Base-by-base conservation (phyloP, 2,113 vertebrate species). In the Apteryx owenii region DNA sequence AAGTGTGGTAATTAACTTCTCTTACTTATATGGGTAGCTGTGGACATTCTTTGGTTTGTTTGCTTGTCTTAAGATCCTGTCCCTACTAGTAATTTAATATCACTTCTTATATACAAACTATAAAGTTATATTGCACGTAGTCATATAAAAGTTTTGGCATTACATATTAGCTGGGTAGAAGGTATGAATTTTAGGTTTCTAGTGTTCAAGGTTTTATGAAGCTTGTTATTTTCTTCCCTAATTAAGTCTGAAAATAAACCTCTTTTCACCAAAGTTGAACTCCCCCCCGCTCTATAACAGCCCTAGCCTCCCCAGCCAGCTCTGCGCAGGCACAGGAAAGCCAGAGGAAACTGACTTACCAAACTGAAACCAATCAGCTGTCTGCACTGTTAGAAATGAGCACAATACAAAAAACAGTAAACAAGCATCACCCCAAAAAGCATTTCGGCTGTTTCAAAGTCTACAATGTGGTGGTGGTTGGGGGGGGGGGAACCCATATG, bases 351-450 rank as follows among this genome's bases (percentile, higher is more conserved):
- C 60, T 36, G 40, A 66, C n/a, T 94, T 94, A 93, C 19, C 89
- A 95, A 96, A 97, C 86, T 92, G 96, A 97, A 88, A 95, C 85
- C 97, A 96, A 97, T 93, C 96, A 98, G 94, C 97, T 97, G 93
- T 89, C 96, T 96, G 96, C 79, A 91, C 44, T 95, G 93, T 85
- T 93, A 93, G 79, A 95, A 93, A 10, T 36, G 40, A 97, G 44
- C 42, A 92, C 89, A 93, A 90, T 31, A 23, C 9, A 50, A 53
- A 31, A 65, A 91, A 75, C 77, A 79, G 70, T 79, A 98, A 97
- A 97, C 89, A 97, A 92, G 70, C 72, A 93, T 46, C 88, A 87
- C 56, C 60, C 60, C 79, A n/a, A 66, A 94, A 96, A 96, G 36
- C 26, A 66, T 46, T 68, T 61, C 5, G 26, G 26, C 53, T 56